These are phyloP conservation scores for Oryzias celebensis DNA, from an alignment of 2,113 vertebrate species.

Conservation along the genomic window DNA sequence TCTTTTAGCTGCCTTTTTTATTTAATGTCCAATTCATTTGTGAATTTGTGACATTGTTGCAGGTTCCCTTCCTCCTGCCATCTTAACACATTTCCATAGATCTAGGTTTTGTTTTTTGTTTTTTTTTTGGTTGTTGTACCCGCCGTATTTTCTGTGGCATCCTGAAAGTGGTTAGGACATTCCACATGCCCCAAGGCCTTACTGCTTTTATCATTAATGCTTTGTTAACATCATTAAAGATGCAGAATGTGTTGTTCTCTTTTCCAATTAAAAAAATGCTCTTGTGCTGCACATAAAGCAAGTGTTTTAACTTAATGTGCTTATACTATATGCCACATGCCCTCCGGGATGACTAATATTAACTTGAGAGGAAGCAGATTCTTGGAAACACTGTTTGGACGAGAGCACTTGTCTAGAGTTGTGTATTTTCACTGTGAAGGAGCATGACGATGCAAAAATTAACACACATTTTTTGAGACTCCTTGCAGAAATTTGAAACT, in stretches of 20 bases:
- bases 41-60: background rate
- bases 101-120: background rate
- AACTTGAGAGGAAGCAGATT: constrained; percentile 24
- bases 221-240: constrained; percentile 9
- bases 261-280: constrained; percentile 11
- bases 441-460: too few relatives aligned
- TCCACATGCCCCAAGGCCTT: constrained; percentile 2
- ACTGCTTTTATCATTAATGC: constrained; percentile 12
- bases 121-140: background rate
- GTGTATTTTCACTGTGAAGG: constrained; percentile 15
- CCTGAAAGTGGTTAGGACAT: constrained; percentile 11
- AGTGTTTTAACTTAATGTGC: constrained; percentile 11
- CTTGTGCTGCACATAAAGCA: constrained; percentile 27
- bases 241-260: constrained; percentile 3
- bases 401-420: background rate
- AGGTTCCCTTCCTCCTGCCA: constrained; percentile 1
- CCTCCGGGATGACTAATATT: constrained; percentile 26
- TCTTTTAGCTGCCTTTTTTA: background rate
- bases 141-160: constrained; percentile 1
- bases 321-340: constrained; percentile 18
- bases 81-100: constrained; percentile 1
- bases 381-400: background rate
- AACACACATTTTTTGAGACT: too few relatives aligned
- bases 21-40: background rate
- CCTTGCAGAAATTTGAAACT: too few relatives aligned